These are phyloP conservation scores for Somateria mollissima DNA, from an alignment of 2,797 vertebrate species.

Conservation along the genomic window DNA sequence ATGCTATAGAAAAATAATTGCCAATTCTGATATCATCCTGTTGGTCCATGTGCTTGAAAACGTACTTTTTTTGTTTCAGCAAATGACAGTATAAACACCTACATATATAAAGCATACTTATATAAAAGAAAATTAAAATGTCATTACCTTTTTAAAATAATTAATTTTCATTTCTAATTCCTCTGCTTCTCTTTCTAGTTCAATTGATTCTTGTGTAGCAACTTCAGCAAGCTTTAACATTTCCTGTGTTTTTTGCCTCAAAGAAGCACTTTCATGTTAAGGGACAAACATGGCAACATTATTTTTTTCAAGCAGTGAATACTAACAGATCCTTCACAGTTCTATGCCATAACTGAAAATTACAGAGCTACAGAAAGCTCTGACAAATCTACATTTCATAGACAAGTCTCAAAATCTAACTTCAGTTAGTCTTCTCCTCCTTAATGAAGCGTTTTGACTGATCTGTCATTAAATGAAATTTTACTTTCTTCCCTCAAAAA, in stretches of 20 bases:
- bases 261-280: constrained; percentile 76
- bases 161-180: constrained; percentile 75
- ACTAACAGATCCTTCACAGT: background rate
- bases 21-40: background rate
- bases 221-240: constrained; percentile 60
- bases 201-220: constrained; percentile 53
- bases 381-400: background rate
- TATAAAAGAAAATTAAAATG: background rate
- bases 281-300: constrained; percentile 33
- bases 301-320: background rate
- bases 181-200: constrained; percentile 72
- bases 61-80: background rate
- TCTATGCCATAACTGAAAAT: background rate
- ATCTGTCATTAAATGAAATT: background rate
- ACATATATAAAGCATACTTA: background rate
- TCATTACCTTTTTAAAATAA: constrained; percentile 76
- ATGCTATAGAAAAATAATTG: background rate
- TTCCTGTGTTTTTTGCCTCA: constrained; percentile 75
- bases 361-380: background rate
- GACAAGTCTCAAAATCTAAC: background rate
- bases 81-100: background rate
- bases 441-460: background rate
- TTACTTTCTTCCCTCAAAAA: background rate
- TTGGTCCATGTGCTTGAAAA: background rate
- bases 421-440: background rate